A percentile compares a stretch with the other conserved stretches of the same genome.
Conservation (phyloP, 2,113 vertebrate genomes). For the Ranitomeya variabilis region DNA sequence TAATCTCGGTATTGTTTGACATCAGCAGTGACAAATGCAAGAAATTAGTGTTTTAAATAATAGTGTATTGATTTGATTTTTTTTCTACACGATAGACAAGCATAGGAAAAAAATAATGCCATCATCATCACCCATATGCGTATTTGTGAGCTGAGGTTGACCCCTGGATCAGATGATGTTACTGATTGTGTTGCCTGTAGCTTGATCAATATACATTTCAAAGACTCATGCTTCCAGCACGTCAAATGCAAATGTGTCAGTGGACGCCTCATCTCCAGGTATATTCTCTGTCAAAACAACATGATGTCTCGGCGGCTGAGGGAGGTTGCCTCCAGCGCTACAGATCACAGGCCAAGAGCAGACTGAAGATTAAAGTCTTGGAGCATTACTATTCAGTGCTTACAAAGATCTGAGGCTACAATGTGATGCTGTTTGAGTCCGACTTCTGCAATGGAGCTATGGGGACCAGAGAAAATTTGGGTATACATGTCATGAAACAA, state of each 20-base stretch:
- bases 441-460: neutral
- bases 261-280: neutral
- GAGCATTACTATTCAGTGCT: constrained; percentile 24
- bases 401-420: constrained; percentile 12
- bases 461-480: neutral
- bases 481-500: neutral
- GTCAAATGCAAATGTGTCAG: constrained; percentile 8
- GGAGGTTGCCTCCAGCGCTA: neutral
- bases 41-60: neutral
- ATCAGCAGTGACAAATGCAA: neutral
- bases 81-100: neutral
- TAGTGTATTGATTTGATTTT: neutral
- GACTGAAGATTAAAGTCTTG: constrained; percentile 10
- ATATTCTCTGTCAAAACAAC: neutral
- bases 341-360: constrained; percentile 20
- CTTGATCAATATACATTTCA: constrained; percentile 41
- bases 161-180: neutral
- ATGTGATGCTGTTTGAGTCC: neutral
- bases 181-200: constrained; percentile 6
- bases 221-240: neutral
- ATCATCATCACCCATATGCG: neutral
- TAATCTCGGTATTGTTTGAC: neutral
- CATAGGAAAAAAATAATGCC: neutral
- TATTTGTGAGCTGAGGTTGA: neutral
- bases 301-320: neutral